Conservation (phyloP, 2,888 invertebrate species). For the Acanthosepion pharaonis region DNA sequence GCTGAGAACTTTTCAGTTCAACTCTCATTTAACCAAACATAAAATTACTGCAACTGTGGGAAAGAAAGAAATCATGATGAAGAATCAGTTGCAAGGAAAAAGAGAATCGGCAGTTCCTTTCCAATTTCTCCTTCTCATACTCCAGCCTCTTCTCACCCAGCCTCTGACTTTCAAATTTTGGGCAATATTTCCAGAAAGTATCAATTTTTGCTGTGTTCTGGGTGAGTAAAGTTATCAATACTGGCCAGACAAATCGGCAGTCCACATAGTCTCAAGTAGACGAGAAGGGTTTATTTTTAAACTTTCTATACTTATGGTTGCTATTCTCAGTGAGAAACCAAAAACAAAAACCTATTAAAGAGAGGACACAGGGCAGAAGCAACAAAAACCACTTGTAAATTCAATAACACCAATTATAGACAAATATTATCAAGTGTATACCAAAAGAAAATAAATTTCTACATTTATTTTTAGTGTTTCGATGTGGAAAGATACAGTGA, state of each 20-base stretch:
- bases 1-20: too few species aligned
- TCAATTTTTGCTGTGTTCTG: not conserved
- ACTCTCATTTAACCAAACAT: too few species aligned
- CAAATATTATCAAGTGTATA: too few species aligned
- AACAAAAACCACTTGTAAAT: too few species aligned
- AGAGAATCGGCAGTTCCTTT: not conserved
- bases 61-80: not conserved
- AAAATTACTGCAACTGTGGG: not conserved
- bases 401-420: too few species aligned
- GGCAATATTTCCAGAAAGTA: slow-evolving; percentile 2
- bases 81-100: not conserved
- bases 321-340: not conserved
- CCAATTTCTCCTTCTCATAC: not conserved
- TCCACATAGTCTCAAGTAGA: slow-evolving; percentile 2
- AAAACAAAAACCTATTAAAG: not conserved
- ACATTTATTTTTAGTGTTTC: too few species aligned
- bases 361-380: too few species aligned
- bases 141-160: not conserved
- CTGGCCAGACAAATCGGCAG: not conserved
- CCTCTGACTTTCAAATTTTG: not conserved
- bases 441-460: too few species aligned
- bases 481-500: too few species aligned
- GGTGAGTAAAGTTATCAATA: slow-evolving; percentile 33
- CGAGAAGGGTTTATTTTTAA: not conserved
- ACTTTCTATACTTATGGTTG: not conserved